A percentile compares a stretch with the other conserved stretches of the same genome.
Evolutionary conservation across 1,140 invertebrate species (phyloP).

Genomic region (Drosophila sturtevanti): DNA sequence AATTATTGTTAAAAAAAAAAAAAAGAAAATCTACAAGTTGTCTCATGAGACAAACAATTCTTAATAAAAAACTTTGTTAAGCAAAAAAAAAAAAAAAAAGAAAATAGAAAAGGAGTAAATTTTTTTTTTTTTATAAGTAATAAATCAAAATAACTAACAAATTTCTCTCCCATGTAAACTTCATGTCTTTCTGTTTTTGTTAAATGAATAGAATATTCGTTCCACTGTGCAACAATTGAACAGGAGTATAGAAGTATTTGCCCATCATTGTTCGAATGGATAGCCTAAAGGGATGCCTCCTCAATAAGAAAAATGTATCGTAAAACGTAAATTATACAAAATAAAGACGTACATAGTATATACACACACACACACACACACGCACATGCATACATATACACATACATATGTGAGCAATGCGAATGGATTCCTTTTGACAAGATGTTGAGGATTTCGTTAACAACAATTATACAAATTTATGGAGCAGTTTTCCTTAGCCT

Average conservation of each 20-base stretch:
- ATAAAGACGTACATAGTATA: not conserved
- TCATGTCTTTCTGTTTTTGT: too few species aligned
- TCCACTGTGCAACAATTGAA: not conserved
- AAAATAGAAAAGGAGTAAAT: too few species aligned
- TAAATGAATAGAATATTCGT: too few species aligned
- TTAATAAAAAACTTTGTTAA: too few species aligned
- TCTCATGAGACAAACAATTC: too few species aligned
- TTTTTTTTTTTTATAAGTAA: too few species aligned
- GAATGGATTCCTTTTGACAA: slow-evolving; percentile 24
- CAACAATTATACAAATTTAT: slow-evolving; percentile 60
- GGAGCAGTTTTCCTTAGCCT: slow-evolving; percentile 29
- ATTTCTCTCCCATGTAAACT: too few species aligned
- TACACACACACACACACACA: not conserved
- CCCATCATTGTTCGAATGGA: not conserved
- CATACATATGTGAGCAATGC: slow-evolving; percentile 12
- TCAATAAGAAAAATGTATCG: slow-evolving; percentile 40
- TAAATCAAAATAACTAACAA: too few species aligned
- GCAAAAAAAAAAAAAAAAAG: too few species aligned
- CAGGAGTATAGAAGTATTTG: not conserved
- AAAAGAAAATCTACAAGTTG: too few species aligned
- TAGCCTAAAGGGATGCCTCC: not conserved
- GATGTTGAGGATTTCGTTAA: slow-evolving; percentile 33
- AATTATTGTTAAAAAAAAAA: too few species aligned
- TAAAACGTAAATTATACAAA: slow-evolving; percentile 36
- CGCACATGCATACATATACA: not conserved